A percentile compares a stretch with the other conserved stretches of the same genome.
These are phyloP conservation scores for Chironomus tepperi DNA, from an alignment of 1,140 invertebrate species.

Conservation along the genomic window DNA sequence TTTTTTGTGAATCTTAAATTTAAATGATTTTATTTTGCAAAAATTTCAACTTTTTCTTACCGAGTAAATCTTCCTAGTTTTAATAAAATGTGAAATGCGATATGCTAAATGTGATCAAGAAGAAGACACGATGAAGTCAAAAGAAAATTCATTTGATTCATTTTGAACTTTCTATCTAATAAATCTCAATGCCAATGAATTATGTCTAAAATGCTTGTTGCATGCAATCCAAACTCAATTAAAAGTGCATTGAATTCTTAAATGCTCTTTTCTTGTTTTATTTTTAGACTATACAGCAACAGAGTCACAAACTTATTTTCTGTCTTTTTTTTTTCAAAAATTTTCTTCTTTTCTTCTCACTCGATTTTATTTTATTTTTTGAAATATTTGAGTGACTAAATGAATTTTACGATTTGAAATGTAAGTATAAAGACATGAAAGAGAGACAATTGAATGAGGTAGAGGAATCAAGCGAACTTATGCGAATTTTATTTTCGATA, in stretches of 20 bases:
- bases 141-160: background rate
- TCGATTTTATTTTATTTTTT: background rate
- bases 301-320: background rate
- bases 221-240: constrained; percentile 22
- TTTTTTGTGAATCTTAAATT: too few species aligned
- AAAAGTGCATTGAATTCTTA: constrained; percentile 23
- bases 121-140: too few species aligned
- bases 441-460: too few species aligned
- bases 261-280: constrained; percentile 16
- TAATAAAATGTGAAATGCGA: background rate
- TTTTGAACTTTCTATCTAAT: background rate
- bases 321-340: background rate
- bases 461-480: too few species aligned
- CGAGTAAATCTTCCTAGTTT: too few species aligned
- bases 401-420: too few species aligned
- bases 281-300: background rate
- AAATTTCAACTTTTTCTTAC: too few species aligned
- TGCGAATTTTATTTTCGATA: too few species aligned
- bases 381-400: too few species aligned
- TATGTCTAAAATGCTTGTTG: constrained; percentile 18
- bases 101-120: background rate
- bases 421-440: too few species aligned
- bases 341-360: background rate
- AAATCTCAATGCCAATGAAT: constrained; percentile 22
- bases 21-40: too few species aligned